Percentiles rank a stretch among this genome's conserved stretches.
Conservation (phyloP, 2,113 vertebrate species). For the Rhizomys pruinosus region DNA sequence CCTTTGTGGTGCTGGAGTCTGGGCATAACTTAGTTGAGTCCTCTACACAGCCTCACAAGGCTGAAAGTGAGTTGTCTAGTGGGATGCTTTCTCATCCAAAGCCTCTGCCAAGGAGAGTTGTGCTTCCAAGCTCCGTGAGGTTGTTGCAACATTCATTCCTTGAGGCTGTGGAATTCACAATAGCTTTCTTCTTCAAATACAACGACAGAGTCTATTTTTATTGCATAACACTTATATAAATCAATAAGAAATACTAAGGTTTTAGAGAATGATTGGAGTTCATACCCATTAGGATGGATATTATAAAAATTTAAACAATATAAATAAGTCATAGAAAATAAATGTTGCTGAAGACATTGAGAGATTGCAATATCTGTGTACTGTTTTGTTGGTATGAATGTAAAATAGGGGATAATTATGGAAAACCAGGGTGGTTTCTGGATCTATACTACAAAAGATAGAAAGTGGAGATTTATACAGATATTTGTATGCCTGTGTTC, state of each 20-base stretch:
- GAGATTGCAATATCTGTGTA: background rate
- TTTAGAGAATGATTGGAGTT: slow-evolving; percentile 16
- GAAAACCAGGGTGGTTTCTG: background rate
- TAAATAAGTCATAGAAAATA: background rate
- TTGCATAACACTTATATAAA: background rate
- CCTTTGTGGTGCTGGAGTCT: background rate
- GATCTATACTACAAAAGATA: background rate
- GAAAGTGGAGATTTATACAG: background rate
- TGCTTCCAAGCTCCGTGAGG: background rate
- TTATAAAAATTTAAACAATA: background rate
- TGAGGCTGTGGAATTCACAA: background rate
- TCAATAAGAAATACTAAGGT: background rate
- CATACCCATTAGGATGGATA: background rate
- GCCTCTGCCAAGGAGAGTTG: background rate
- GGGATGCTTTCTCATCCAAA: background rate
- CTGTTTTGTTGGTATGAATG: background rate
- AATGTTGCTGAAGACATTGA: background rate
- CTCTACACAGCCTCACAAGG: background rate
- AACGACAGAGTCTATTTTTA: background rate
- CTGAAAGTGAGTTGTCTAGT: background rate
- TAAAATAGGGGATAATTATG: background rate
- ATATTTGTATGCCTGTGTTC: background rate
- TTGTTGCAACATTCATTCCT: background rate
- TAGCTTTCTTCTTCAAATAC: background rate
- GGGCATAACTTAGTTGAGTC: background rate